A percentile compares a stretch with the other conserved stretches of the same genome.
Evolutionary conservation across 2,797 vertebrate genomes (phyloP).

Genomic region (Peromyscus eremicus): DNA sequence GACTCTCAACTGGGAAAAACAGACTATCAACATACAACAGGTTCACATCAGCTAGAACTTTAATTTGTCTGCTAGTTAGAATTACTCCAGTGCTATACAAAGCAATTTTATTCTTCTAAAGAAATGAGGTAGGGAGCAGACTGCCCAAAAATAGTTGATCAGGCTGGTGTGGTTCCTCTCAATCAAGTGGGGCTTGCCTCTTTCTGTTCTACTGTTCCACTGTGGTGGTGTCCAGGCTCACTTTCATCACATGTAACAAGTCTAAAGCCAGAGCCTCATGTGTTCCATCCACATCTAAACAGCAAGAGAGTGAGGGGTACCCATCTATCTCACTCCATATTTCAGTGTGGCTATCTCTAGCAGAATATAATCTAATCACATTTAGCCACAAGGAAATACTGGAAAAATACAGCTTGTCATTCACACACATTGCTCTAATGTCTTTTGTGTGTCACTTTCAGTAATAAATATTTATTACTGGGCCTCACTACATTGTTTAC

Average conservation of each 20-base stretch:
- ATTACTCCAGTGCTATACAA: background rate
- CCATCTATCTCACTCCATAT: background rate
- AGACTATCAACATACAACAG: background rate
- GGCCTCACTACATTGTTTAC: background rate
- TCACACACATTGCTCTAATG: background rate
- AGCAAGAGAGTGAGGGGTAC: background rate
- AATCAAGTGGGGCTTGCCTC: background rate
- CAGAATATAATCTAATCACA: background rate
- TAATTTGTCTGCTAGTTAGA: background rate
- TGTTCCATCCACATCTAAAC: too few species aligned
- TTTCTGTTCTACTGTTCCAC: background rate
- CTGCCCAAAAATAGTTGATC: background rate
- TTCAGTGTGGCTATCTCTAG: background rate
- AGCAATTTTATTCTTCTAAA: background rate
- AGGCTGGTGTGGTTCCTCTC: too few species aligned
- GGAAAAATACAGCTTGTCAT: background rate
- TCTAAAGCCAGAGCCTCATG: too few species aligned
- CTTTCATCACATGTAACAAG: background rate
- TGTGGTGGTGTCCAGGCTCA: accelerated
- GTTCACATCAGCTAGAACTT: background rate
- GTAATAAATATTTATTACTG: constrained; percentile 4
- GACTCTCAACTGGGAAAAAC: background rate
- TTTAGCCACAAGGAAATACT: background rate
- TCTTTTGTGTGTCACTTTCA: background rate
- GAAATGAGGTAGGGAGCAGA: background rate